Percentiles rank a stretch among this genome's conserved stretches.
Conservation (phyloP, 2,113 vertebrate species). For the Dolichotis patagonum region DNA sequence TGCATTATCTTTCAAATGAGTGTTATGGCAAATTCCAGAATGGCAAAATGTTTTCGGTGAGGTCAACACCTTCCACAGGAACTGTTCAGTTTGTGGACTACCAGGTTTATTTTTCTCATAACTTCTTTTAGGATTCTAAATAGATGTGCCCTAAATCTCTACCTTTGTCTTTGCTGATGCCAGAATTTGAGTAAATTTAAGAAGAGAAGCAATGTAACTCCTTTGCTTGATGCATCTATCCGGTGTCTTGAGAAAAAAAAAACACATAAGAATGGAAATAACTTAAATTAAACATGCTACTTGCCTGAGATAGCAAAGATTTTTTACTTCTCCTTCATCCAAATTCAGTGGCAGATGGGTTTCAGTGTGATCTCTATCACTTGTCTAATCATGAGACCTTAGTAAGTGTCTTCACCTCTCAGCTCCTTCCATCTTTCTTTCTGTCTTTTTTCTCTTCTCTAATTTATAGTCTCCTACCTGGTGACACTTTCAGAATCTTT, state of each 20-base stretch:
- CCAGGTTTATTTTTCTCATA: not conserved
- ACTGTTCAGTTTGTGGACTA: not conserved
- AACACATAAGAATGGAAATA: not conserved
- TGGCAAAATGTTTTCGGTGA: not conserved
- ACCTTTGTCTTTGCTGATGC: not conserved
- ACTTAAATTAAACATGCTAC: not conserved
- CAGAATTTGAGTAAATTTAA: not conserved
- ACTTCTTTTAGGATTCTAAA: slow-evolving; percentile 28
- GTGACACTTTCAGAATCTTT: not conserved
- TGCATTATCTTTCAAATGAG: not conserved
- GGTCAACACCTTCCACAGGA: not conserved
- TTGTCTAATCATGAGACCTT: not conserved
- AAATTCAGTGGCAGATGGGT: not conserved
- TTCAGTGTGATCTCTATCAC: not conserved
- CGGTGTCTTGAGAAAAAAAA: slow-evolving; percentile 26
- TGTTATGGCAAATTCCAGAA: not conserved
- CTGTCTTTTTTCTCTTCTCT: not conserved
- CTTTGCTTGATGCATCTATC: slow-evolving; percentile 25
- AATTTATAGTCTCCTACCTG: slow-evolving; percentile 13
- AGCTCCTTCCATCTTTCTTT: not conserved
- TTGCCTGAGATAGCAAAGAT: not conserved
- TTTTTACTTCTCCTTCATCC: not conserved
- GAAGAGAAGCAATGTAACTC: not conserved
- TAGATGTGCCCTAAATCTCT: slow-evolving; percentile 27
- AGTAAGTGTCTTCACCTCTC: not conserved